These are phyloP conservation scores for Todiramphus saurophagus DNA, from an alignment of 2,113 vertebrate species.

Conservation along the genomic window DNA sequence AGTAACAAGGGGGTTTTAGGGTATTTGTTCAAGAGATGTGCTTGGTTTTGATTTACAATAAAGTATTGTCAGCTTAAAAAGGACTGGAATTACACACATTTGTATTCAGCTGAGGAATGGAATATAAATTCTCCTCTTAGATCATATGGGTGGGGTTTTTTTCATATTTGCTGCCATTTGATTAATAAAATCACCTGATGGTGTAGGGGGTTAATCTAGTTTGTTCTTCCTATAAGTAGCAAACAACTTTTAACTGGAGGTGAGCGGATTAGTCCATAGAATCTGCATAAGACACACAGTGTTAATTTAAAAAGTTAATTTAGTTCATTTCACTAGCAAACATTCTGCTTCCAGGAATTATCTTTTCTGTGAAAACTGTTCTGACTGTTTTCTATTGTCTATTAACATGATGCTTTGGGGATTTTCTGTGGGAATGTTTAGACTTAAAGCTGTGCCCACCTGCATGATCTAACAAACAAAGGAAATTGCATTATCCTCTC, in stretches of 20 bases:
- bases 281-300: background rate
- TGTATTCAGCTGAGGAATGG: background rate
- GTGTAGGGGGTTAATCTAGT: background rate
- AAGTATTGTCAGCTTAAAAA: background rate
- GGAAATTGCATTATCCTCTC: conserved; percentile 53
- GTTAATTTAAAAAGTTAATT: conserved; percentile 33
- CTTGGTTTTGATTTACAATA: background rate
- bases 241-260: background rate
- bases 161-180: background rate
- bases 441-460: conserved; percentile 37
- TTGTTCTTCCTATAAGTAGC: background rate
- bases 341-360: conserved; percentile 28
- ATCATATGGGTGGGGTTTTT: background rate
- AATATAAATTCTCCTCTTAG: background rate
- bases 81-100: background rate
- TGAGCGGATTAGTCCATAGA: background rate
- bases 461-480: conserved; percentile 35
- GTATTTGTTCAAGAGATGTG: background rate
- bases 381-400: conserved; percentile 14
- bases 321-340: conserved; percentile 8
- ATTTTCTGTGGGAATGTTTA: conserved; percentile 3
- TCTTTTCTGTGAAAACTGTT: conserved; percentile 1
- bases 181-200: background rate
- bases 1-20: background rate
- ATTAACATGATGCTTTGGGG: conserved; percentile 9